Conservation (phyloP, 2,113 vertebrate species). For the Neotoma lepida region DNA sequence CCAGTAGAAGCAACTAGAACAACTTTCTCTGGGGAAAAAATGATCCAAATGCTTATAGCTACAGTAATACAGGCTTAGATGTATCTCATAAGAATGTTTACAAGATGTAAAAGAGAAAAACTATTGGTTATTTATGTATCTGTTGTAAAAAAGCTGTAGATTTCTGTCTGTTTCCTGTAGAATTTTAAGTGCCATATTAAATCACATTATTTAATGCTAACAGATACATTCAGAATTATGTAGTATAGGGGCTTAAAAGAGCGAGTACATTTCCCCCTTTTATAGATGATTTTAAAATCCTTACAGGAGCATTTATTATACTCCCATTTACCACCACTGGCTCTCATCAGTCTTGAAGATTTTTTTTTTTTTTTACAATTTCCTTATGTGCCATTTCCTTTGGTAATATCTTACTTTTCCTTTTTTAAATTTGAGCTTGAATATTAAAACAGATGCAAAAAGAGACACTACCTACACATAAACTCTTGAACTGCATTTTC, state of each 20-base stretch:
- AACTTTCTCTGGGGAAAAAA: constrained; percentile 51
- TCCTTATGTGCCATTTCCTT: constrained; percentile 74
- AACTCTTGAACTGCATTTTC: constrained; percentile 84
- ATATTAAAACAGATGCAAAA: constrained; percentile 81
- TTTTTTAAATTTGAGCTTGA: constrained; percentile 72
- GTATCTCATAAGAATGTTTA: constrained; percentile 25
- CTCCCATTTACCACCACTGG: constrained; percentile 62
- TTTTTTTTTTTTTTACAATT: constrained; percentile 69
- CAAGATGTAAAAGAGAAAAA: constrained; percentile 45
- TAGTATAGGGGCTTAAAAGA: constrained; percentile 65
- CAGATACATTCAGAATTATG: constrained; percentile 69
- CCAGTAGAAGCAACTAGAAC: constrained; percentile 27
- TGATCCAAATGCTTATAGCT: constrained; percentile 52
- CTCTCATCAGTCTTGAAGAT: constrained; percentile 64
- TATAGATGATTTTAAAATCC: constrained; percentile 70
- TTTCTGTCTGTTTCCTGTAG: constrained; percentile 73
- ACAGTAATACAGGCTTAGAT: constrained; percentile 52
- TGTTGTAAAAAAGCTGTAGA: constrained; percentile 70
- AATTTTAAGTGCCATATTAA: constrained; percentile 75
- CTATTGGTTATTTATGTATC: constrained; percentile 64
- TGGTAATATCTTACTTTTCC: constrained; percentile 65
- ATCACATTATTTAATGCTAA: constrained; percentile 74
- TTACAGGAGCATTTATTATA: constrained; percentile 74
- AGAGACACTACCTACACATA: constrained; percentile 79
- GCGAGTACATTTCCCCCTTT: constrained; percentile 61